phyloP scores from a whole-genome alignment of 23 tunicate species.

The Oikopleura albicans region DNA sequence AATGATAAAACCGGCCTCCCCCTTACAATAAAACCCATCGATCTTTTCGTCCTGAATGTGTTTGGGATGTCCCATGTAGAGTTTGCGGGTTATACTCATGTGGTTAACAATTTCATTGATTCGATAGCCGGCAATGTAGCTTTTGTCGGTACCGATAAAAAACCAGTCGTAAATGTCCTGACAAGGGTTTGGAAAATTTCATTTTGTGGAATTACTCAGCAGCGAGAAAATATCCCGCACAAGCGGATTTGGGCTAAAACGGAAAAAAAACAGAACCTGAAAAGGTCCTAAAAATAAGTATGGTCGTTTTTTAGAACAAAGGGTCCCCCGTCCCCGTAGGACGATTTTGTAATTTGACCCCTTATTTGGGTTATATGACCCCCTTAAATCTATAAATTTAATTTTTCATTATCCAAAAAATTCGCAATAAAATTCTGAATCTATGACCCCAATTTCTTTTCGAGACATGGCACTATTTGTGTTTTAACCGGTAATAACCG shows the following conservation, averaged over 20 bases:
- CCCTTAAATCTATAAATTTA: no score
- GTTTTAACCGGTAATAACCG: no score
- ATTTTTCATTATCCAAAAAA: no score
- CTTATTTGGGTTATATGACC: no score
- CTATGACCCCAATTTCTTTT: no score
- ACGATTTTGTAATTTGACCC: no score
- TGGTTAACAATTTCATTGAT: conserved; percentile 54
- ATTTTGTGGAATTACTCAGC: not conserved
- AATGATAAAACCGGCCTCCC: conserved; percentile 42
- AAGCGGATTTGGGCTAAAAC: conserved; percentile 3
- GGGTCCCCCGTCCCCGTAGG: no score
- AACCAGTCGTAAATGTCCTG: conserved; percentile 85
- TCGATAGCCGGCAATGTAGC: conserved; percentile 45
- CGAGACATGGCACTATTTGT: no score
- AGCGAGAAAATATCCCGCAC: not conserved
- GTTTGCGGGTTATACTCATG: conserved; percentile 64
- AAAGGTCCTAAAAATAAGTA: not conserved
- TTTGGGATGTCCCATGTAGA: conserved; percentile 62
- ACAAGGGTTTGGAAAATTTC: not conserved
- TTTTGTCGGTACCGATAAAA: conserved; percentile 36
- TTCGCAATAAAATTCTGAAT: no score
- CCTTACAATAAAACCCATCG: conserved; percentile 4
- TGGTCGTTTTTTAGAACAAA: no score
- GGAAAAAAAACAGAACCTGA: not conserved
- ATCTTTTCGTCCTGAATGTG: not conserved